These are phyloP conservation scores for Oncorhynchus mykiss DNA, from an alignment of 2,113 vertebrate genomes.

Conservation along the genomic window DNA sequence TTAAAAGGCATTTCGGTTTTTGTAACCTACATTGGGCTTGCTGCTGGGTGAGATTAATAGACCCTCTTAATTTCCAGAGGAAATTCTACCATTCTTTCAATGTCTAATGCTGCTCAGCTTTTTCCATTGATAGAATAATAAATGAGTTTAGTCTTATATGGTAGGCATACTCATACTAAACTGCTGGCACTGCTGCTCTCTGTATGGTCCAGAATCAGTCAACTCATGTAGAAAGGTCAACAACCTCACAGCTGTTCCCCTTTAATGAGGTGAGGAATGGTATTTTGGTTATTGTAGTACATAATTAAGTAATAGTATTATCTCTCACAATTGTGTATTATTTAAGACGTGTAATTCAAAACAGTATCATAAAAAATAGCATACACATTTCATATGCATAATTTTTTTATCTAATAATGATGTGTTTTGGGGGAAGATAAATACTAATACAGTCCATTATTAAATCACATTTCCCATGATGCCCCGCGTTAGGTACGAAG, in stretches of 20 bases:
- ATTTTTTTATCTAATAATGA: background rate
- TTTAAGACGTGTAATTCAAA: background rate
- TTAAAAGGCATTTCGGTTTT: no score
- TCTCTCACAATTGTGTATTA: background rate
- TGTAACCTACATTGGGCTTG: no score
- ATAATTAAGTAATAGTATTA: background rate
- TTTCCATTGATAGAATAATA: no score
- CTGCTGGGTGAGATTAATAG: no score
- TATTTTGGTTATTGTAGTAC: constrained; percentile 2
- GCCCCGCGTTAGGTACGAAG: background rate
- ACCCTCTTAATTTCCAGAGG: no score
- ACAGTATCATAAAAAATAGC: background rate
- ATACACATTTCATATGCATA: background rate
- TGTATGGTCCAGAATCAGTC: no score
- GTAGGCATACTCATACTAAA: no score
- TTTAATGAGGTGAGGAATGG: background rate
- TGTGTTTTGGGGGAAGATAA: background rate
- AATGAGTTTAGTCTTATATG: no score
- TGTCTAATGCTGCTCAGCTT: no score
- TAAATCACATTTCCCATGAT: constrained; percentile 54
- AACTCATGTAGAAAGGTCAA: background rate
- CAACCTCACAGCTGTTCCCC: background rate
- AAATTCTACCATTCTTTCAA: no score
- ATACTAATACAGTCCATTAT: background rate
- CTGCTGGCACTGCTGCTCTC: no score